A percentile compares a stretch with the other conserved stretches of the same genome.
Conservation (phyloP, 2,113 vertebrate species). For the Melospiza melodia region DNA sequence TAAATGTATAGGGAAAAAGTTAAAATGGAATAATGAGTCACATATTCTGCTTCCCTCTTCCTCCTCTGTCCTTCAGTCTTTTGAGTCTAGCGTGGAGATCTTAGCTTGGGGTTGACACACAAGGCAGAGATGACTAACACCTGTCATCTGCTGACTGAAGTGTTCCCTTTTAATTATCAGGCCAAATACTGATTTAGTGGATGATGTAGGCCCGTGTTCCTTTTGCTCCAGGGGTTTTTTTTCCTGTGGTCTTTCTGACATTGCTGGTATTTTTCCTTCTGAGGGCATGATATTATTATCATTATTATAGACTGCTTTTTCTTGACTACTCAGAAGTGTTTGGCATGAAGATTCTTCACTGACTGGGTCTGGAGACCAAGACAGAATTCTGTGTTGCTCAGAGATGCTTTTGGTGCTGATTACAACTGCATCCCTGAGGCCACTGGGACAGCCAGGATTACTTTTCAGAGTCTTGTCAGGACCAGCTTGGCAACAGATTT, state of each 20-base stretch:
- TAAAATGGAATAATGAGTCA: neutral
- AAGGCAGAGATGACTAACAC: neutral
- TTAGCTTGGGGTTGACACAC: neutral
- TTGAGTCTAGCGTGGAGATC: neutral
- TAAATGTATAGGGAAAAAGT: neutral
- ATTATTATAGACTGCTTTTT: neutral
- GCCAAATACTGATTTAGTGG: neutral
- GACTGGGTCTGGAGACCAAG: neutral
- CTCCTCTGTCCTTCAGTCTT: neutral
- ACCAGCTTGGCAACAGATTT: neutral
- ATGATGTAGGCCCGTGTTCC: neutral
- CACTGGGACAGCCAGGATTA: neutral
- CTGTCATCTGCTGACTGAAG: neutral
- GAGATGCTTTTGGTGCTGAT: neutral
- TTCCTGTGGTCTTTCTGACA: neutral
- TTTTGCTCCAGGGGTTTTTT: neutral
- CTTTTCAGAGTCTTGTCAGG: slow-evolving; percentile 2
- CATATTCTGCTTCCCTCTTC: neutral
- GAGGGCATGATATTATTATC: neutral
- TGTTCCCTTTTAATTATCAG: neutral
- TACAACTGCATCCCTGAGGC: neutral
- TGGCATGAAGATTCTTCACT: neutral
- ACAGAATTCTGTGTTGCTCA: neutral
- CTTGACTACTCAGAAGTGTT: neutral
- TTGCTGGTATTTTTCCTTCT: neutral